These are phyloP conservation scores for human (Homo sapiens) DNA, from an alignment of 2,113 vertebrate genomes.

Conservation along the genomic window DNA sequence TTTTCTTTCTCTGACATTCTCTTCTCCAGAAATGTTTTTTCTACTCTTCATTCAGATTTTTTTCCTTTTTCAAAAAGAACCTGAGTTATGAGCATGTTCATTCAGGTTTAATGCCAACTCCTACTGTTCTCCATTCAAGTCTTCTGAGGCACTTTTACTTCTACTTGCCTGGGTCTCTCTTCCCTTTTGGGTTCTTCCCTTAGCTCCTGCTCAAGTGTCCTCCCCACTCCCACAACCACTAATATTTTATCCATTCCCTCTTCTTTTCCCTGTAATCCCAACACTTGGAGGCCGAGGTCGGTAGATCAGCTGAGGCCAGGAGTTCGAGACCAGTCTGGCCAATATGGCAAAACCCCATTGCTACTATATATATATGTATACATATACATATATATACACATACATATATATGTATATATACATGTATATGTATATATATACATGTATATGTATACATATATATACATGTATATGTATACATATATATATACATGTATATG, in stretches of 20 bases:
- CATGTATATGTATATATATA: rapidly evolving
- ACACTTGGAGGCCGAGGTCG: too few species aligned
- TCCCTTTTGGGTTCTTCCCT: conserved; percentile 14
- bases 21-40: background rate
- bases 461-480: too few species aligned
- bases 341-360: too few species aligned
- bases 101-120: background rate
- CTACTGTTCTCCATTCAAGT: background rate
- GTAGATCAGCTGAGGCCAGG: too few species aligned
- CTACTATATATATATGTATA: too few species aligned
- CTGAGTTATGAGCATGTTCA: background rate
- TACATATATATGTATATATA: too few species aligned
- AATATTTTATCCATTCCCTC: background rate
- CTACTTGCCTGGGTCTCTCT: background rate
- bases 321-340: too few species aligned
- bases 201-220: background rate
- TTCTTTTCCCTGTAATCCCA: background rate
- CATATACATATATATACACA: too few species aligned
- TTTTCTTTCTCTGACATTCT: background rate
- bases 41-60: background rate
- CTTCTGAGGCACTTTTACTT: background rate
- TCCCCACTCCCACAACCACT: background rate
- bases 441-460: too few species aligned
- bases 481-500: rapidly evolving
- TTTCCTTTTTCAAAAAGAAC: background rate